A percentile compares a stretch with the other conserved stretches of the same genome.
Conservation (phyloP, 2,113 vertebrate genomes). For the human region GRCh38 chr22:32318501-32319000, state of each 20-base stretch:
- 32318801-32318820: fast-evolving
- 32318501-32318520: neutral
- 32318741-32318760: neutral
- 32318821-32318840: too few relatives aligned
- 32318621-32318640: fast-evolving
- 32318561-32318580: fast-evolving
- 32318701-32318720: neutral
- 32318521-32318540: neutral
- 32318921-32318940: neutral
- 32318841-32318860: neutral
- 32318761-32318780: neutral
- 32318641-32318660: neutral
- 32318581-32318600: too few relatives aligned
- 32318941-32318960: neutral
- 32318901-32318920: neutral
- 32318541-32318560: neutral
- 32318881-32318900: neutral
- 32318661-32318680: neutral
- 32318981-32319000: neutral
- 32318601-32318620: neutral
- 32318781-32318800: neutral
- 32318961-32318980: neutral
- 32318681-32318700: neutral
- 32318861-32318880: fast-evolving
- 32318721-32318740: fast-evolving